Base-by-base conservation (phyloP, 2,888 invertebrate genomes). In the Drepana falcataria region DNA sequence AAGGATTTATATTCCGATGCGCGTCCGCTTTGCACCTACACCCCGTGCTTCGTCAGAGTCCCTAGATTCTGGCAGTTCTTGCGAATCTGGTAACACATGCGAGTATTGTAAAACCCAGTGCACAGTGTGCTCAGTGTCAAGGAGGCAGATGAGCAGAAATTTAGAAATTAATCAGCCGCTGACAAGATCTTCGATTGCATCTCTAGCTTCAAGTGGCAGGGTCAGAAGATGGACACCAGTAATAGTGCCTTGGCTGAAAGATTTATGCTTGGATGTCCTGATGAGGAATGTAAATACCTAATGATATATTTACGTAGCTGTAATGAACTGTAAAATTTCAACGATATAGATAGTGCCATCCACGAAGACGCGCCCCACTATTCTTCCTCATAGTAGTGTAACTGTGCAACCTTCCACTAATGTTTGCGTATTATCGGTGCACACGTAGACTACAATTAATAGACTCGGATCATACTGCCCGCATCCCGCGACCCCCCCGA, bases 181-280 rank as follows among this genome's bases (percentile, higher is more conserved):
- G 33, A 51, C 49, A 9, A 61, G 53, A 53, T 59, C 57, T 37
- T 33, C 53, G 35, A 63, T 58, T 55, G 53, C 7, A 4, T 37
- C 4, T 53, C 64, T 21, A 63, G 54, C 48, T 55, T 47, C 59
- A 2, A 60, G 57, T 57, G 59, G 65, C 53, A 56, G 64, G 37
- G 57, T 64, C 58, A 70, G 68, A 58, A 70, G 77, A 60, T 85
- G 91, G 65, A 85, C 92, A 57, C 83, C 85, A n/a, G 69, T 77
- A 57, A 68, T 79, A 37, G 85, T 93, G 48, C 81, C 85, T 48
- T 77, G 79, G 4, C 75, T 93, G 37, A 92, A 92, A 61, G 87
- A 88, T 49, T 68, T 94, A 44, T 93, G 94, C 71, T 80, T 93
- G 73, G 89, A 93, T 69, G 79, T 92, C 55, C 85, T 93, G 49